Evolutionary conservation across 64 coral and sea anemone genomes (phyloP), one percentile per base, ranked within the genome.

Genomic region (Acropora tenuis): DNA sequence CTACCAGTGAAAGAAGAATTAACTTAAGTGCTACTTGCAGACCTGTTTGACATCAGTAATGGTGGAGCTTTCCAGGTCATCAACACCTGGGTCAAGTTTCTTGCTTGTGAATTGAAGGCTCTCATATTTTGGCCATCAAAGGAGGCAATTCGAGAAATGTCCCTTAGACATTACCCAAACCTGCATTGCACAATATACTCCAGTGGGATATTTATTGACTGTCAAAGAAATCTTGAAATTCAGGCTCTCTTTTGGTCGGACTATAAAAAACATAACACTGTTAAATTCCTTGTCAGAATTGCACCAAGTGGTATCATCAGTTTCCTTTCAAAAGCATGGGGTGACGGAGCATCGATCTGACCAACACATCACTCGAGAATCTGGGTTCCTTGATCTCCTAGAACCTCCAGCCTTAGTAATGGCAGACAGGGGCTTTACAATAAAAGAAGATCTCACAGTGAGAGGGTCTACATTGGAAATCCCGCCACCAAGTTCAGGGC

Each of bases 281-380:
- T 92, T 41, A 92, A 85, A 77, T 85, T 77, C 52, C 90, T 92
- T 16, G 90, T 85, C 84, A 52, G 90, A 50, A 92, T 92, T 53
- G 50, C 58, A 94, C 80, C 90, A 58, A 76, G 75, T 91, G 89
- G 90, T 75, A 83, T 63, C 73, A 85, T 86, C 47, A 92, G 46
- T 77, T 92, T 92, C 75, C 69, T 93, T 52, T 93, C 92, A 69
- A 93, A 93, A 80, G 85, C 77, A 73, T 88, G 92, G 78, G 86
- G 78, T 74, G 85, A 78, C 41, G 46, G 92, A 73, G 85, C 77
- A 53, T 93, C 92, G 60, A 30, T 89, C 41, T 75, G 86, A 93
- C 86, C 73, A 84, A 88, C 78, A 74, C 48, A 93, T 93, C 75
- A 77, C 78, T 41, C 52, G 63, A 82, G 69, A 93, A 68, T 88